A percentile compares a stretch with the other conserved stretches of the same genome.
These are phyloP conservation scores for Noctua comes DNA, from an alignment of 2,888 invertebrate species.

Conservation along the genomic window DNA sequence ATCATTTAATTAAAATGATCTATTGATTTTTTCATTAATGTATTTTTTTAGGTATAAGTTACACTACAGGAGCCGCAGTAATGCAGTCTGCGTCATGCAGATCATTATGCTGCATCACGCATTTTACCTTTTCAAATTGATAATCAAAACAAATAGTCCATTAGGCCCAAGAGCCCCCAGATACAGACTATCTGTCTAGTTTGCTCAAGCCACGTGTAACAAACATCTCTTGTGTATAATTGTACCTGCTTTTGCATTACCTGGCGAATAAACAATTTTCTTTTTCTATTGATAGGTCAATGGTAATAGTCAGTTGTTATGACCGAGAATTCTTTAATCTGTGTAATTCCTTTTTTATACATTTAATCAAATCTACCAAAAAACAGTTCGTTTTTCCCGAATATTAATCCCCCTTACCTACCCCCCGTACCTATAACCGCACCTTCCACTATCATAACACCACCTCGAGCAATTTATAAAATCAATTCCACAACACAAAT, in stretches of 20 bases:
- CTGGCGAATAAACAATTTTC: too few relatives aligned
- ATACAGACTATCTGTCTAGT: too few relatives aligned
- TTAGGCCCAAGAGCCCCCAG: too few relatives aligned
- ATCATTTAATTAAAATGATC: background rate
- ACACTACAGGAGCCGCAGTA: background rate
- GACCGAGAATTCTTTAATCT: background rate
- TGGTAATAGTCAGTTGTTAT: background rate
- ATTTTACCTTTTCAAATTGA: background rate
- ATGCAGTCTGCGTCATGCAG: background rate
- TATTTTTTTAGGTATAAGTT: background rate
- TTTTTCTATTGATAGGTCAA: too few relatives aligned
- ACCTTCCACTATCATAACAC: background rate
- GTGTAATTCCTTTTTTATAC: too few relatives aligned
- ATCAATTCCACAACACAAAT: slow-evolving; percentile 6
- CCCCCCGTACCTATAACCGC: background rate
- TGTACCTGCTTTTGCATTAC: too few relatives aligned
- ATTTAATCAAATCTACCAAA: too few relatives aligned
- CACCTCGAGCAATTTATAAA: background rate
- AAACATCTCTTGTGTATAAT: too few relatives aligned
- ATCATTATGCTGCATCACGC: background rate
- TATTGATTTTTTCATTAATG: background rate
- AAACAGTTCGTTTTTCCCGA: background rate
- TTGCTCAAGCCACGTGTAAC: too few relatives aligned
- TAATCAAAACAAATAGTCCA: background rate
- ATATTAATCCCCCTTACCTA: background rate